These are phyloP conservation scores for Drosophila prostipennis DNA, from an alignment of 2,888 invertebrate species.

Conservation along the genomic window DNA sequence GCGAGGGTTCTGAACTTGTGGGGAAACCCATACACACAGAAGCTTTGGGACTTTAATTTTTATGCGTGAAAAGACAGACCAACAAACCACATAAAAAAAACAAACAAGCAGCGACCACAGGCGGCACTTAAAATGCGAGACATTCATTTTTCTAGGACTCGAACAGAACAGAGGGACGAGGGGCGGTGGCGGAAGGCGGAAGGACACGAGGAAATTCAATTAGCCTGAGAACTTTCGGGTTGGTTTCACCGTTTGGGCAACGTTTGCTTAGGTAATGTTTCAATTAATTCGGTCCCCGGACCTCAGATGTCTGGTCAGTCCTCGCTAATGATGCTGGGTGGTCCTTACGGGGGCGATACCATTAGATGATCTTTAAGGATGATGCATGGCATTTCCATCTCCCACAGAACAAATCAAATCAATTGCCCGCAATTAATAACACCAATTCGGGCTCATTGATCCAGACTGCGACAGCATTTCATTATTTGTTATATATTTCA, in stretches of 20 bases:
- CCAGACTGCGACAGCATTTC: constrained; percentile 64
- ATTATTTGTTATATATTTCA: constrained; percentile 79
- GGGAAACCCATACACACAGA: constrained; percentile 46
- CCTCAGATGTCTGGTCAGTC: constrained; percentile 29
- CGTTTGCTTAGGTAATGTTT: constrained; percentile 81
- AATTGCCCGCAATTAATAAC: constrained; percentile 76
- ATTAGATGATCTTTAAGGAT: constrained; percentile 48
- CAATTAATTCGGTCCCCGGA: constrained; percentile 70
- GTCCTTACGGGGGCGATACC: constrained; percentile 18
- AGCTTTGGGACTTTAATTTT: constrained; percentile 74
- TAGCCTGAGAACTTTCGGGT: constrained; percentile 55
- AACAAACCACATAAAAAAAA: constrained; percentile 45
- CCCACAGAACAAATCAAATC: constrained; percentile 66
- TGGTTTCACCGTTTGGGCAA: constrained; percentile 36
- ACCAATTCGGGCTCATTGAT: constrained; percentile 61
- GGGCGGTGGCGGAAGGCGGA: background rate
- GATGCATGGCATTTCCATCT: constrained; percentile 36
- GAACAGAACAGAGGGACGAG: constrained; percentile 35
- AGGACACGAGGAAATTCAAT: constrained; percentile 78
- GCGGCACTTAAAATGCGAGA: constrained; percentile 79
- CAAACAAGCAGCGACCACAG: constrained; percentile 43
- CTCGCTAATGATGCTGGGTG: constrained; percentile 62
- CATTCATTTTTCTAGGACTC: constrained; percentile 72
- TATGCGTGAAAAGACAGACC: constrained; percentile 77
- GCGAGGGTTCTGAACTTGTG: background rate